Percentiles rank a stretch among this genome's conserved stretches.
Evolutionary conservation across 2,113 vertebrate species (phyloP).

Genomic region (Athene cunicularia): DNA sequence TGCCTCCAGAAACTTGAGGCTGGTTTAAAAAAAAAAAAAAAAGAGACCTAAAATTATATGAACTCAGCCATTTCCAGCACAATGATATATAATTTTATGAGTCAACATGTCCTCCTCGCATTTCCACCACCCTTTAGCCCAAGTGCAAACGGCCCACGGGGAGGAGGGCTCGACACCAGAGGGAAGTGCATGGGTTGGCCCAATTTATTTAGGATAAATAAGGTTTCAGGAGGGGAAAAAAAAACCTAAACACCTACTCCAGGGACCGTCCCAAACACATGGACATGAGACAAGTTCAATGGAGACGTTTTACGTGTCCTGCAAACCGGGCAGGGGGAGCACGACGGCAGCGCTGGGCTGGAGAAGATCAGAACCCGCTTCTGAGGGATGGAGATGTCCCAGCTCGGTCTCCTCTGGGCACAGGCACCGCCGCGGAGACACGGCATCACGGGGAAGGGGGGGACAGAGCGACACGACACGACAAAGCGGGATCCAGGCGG

Average conservation of each 20-base stretch:
- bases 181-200: neutral
- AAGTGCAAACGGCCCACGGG: neutral
- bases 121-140: neutral
- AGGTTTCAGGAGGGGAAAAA: neutral
- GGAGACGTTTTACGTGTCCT: fast-evolving
- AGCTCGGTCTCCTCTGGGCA: neutral
- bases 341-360: neutral
- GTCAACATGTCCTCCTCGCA: neutral
- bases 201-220: neutral
- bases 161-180: neutral
- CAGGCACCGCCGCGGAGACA: neutral
- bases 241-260: neutral
- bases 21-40: neutral
- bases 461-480: neutral
- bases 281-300: neutral
- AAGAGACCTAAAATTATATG: neutral
- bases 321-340: neutral
- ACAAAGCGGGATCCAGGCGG: neutral
- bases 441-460: neutral
- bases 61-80: slow-evolving; percentile 27
- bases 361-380: neutral
- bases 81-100: neutral
- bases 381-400: neutral
- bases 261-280: neutral
- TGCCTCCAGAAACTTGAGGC: neutral